These are phyloP conservation scores for Sthenelais limicola DNA, from an alignment of 2,888 invertebrate species.

Conservation along the genomic window DNA sequence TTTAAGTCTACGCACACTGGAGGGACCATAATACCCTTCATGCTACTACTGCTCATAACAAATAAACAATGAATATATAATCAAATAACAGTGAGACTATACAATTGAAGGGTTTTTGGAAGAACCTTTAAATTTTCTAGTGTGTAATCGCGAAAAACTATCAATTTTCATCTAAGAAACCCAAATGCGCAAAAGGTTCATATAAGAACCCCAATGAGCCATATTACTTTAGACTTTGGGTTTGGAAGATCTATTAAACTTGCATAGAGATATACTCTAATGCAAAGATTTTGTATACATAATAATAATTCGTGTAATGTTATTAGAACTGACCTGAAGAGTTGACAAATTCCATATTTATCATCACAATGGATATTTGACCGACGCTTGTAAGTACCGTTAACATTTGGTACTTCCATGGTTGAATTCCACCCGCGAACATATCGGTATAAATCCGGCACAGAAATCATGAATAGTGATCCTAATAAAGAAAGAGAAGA, in stretches of 20 bases:
- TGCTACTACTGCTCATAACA: conserved; percentile 8
- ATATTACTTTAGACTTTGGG: too few relatives aligned
- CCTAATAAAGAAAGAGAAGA: conserved; percentile 53
- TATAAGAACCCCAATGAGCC: too few relatives aligned
- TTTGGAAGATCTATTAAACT: too few relatives aligned
- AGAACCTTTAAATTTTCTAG: too few relatives aligned
- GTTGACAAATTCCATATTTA: conserved; percentile 55
- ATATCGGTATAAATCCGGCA: conserved; percentile 61
- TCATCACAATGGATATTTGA: conserved; percentile 28
- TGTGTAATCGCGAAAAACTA: not conserved
- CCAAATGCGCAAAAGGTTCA: too few relatives aligned
- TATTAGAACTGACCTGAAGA: conserved; percentile 58
- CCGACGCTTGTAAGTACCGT: conserved; percentile 51
- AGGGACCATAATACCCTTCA: conserved; percentile 68
- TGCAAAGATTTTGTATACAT: too few relatives aligned
- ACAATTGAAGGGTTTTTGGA: too few relatives aligned
- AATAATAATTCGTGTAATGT: too few relatives aligned
- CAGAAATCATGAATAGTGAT: conserved; percentile 61
- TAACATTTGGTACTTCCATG: conserved; percentile 52
- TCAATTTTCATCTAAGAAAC: too few relatives aligned
- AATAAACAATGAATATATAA: too few relatives aligned
- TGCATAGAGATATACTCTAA: too few relatives aligned
- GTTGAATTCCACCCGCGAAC: conserved; percentile 50
- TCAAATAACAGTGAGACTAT: too few relatives aligned
- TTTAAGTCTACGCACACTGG: conserved; percentile 66